A percentile compares a stretch with the other conserved stretches of the same genome.
Conservation (phyloP, 2,888 invertebrate genomes). For the Prostheceraeus crozeri region DNA sequence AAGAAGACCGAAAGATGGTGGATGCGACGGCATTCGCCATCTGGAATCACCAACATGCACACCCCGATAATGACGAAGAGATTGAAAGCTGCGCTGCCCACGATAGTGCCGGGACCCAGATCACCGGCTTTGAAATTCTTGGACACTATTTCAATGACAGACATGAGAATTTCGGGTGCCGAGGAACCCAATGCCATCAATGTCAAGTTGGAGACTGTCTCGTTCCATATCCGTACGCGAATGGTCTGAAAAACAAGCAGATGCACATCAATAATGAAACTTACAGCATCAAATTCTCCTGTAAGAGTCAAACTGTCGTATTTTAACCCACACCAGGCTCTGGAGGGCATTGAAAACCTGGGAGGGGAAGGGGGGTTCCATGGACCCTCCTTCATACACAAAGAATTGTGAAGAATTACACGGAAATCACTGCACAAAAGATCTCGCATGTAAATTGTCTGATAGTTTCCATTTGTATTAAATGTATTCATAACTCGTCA, state of each 20-base stretch:
- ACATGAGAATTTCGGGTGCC: slow-evolving; percentile 86
- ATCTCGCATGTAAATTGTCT: too few relatives aligned
- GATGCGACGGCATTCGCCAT: slow-evolving; percentile 75
- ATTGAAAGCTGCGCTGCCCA: slow-evolving; percentile 91
- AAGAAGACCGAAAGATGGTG: slow-evolving; percentile 88
- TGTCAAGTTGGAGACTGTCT: slow-evolving; percentile 89
- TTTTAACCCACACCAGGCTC: too few relatives aligned
- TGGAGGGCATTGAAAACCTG: too few relatives aligned
- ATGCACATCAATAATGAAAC: too few relatives aligned
- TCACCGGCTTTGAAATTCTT: slow-evolving; percentile 67
- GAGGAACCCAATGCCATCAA: slow-evolving; percentile 93
- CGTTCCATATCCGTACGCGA: slow-evolving; percentile 83
- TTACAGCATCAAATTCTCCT: too few relatives aligned
- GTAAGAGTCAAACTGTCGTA: too few relatives aligned
- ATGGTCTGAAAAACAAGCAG: slow-evolving; percentile 65
- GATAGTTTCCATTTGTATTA: too few relatives aligned
- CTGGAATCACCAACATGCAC: slow-evolving; percentile 77
- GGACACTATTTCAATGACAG: slow-evolving; percentile 88
- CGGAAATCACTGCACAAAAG: too few relatives aligned
- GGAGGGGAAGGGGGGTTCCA: too few relatives aligned
- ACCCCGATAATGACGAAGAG: slow-evolving; percentile 88
- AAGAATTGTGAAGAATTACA: too few relatives aligned
- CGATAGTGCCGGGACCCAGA: slow-evolving; percentile 87
- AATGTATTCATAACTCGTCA: too few relatives aligned
- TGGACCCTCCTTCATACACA: too few relatives aligned